Percentiles rank a stretch among this genome's conserved stretches.
These are phyloP conservation scores for Xylophagus ater DNA, from an alignment of 2,888 invertebrate species.

Conservation along the genomic window DNA sequence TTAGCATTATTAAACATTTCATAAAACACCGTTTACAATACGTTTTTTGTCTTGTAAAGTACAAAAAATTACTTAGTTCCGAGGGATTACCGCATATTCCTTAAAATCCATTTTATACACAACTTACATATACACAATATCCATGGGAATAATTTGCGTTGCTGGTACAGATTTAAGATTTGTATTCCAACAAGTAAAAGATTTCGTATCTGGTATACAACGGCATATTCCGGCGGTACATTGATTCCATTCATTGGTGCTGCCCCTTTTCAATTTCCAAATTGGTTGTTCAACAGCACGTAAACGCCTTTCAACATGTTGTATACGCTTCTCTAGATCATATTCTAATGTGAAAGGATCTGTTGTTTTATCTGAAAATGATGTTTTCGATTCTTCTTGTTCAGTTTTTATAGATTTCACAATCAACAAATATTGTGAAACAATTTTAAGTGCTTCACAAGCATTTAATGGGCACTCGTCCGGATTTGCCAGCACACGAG, in stretches of 20 bases:
- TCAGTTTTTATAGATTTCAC: constrained; percentile 20
- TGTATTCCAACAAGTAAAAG: constrained; percentile 53
- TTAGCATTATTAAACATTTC: neutral
- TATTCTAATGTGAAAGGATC: constrained; percentile 23
- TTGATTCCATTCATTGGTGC: constrained; percentile 44
- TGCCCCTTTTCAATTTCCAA: constrained; percentile 45
- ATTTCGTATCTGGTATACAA: constrained; percentile 51
- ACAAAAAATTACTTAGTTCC: neutral
- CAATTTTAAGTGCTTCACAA: constrained; percentile 39
- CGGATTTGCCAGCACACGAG: constrained; percentile 22
- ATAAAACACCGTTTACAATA: no score
- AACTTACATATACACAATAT: constrained; percentile 48
- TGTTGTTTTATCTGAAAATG: constrained; percentile 2
- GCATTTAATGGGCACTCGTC: constrained; percentile 40
- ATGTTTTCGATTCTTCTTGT: constrained; percentile 4
- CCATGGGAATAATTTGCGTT: constrained; percentile 50
- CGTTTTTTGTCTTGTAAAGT: no score
- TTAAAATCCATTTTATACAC: neutral
- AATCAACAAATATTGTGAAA: constrained; percentile 30
- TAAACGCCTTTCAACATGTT: constrained; percentile 47
- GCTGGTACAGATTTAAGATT: constrained; percentile 46
- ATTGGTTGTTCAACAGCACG: constrained; percentile 55
- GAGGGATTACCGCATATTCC: neutral
- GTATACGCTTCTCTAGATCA: constrained; percentile 30
- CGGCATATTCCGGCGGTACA: constrained; percentile 54